A percentile compares a stretch with the other conserved stretches of the same genome.
phyloP scores from a whole-genome alignment of 92 coral and sea anemone genomes.

The Anthopleura xanthogrammica region DNA sequence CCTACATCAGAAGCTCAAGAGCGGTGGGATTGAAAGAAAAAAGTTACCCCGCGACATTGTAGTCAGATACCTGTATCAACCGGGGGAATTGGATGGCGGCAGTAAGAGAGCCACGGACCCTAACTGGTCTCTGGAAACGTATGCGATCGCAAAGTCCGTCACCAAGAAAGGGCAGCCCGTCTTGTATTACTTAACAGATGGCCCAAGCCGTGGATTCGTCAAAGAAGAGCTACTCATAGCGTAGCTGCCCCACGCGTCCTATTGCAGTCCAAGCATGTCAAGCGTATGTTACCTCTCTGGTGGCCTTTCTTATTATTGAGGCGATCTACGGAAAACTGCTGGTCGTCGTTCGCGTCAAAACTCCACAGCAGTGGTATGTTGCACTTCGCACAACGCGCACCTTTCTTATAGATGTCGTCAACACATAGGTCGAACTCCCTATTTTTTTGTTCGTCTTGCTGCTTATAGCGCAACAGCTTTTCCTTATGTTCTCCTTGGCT shows the following conservation, averaged over 20 bases:
- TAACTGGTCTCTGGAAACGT: too few relatives aligned
- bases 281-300: too few relatives aligned
- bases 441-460: background rate
- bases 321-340: too few relatives aligned
- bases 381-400: background rate
- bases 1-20: background rate
- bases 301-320: too few relatives aligned
- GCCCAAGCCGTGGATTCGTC: too few relatives aligned
- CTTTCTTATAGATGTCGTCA: background rate
- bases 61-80: conserved; percentile 12
- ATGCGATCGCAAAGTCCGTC: too few relatives aligned
- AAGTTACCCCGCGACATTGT: background rate
- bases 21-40: background rate
- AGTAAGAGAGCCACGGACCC: too few relatives aligned
- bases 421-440: background rate
- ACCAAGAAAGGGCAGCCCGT: too few relatives aligned
- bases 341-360: background rate
- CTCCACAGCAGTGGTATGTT: conserved; percentile 3
- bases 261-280: too few relatives aligned
- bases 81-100: conserved; percentile 10
- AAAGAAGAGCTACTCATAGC: too few relatives aligned
- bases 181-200: too few relatives aligned
- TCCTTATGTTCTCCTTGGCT: background rate
- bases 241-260: too few relatives aligned
- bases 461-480: background rate